Evolutionary conservation across 1,140 invertebrate species (phyloP).

Genomic region (Metaphire vulgaris): DNA sequence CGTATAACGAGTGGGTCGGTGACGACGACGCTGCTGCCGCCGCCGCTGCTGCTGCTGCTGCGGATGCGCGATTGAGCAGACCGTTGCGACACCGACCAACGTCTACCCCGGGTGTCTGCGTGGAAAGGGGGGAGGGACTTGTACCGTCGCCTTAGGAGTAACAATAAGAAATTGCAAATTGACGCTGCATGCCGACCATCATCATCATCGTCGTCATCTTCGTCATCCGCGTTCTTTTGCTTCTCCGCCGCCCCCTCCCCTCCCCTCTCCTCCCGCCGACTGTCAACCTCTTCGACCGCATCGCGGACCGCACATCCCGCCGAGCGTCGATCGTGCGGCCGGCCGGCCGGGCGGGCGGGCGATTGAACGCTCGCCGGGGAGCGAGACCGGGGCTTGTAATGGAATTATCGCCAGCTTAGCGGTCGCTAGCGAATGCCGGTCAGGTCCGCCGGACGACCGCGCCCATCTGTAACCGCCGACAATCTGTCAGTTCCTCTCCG

Average conservation of each 20-base stretch:
- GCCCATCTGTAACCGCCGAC: background rate
- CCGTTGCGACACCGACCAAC: too few relatives aligned
- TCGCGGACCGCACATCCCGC: too few relatives aligned
- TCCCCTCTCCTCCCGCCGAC: background rate
- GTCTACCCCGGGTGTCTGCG: too few relatives aligned
- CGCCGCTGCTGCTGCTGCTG: too few relatives aligned
- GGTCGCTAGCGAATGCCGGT: background rate
- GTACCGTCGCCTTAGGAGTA: background rate
- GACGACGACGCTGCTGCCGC: background rate
- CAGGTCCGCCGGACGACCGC: background rate
- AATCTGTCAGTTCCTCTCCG: background rate
- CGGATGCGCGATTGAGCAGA: too few relatives aligned
- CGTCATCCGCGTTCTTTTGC: too few relatives aligned
- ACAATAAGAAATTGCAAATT: conserved; percentile 1
- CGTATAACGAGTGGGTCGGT: background rate
- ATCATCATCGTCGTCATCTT: too few relatives aligned
- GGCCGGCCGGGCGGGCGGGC: too few relatives aligned
- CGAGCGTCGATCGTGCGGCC: background rate
- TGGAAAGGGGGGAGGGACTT: too few relatives aligned
- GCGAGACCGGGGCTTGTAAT: background rate
- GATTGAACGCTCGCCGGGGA: background rate
- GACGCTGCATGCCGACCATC: too few relatives aligned
- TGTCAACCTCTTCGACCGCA: background rate
- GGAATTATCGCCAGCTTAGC: background rate
- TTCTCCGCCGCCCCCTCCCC: too few relatives aligned